These are phyloP conservation scores for Drosophila macrothrix DNA, from an alignment of 2,888 invertebrate genomes.

Conservation along the genomic window DNA sequence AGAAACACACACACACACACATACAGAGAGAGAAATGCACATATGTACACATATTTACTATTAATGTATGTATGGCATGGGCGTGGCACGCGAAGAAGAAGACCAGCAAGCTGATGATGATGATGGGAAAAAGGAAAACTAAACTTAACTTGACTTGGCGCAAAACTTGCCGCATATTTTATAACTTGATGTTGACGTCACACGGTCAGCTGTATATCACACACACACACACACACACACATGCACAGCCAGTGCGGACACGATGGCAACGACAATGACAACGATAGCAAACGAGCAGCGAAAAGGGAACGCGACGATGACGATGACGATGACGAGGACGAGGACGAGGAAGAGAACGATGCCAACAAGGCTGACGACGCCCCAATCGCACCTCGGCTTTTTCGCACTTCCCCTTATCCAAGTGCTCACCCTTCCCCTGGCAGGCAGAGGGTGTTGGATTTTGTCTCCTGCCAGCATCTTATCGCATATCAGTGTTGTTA, in stretches of 20 bases:
- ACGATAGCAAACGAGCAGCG: constrained; percentile 13
- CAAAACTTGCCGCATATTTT: constrained; percentile 75
- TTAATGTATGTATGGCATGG: constrained; percentile 53
- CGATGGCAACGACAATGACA: constrained; percentile 47
- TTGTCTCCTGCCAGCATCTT: constrained; percentile 44
- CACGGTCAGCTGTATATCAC: constrained; percentile 42
- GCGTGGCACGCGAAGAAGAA: constrained; percentile 62
- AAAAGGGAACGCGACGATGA: constrained; percentile 35
- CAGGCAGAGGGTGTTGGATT: not conserved
- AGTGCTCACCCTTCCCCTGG: not conserved
- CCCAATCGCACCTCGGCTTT: constrained; percentile 28
- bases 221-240: constrained; percentile 22
- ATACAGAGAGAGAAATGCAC: constrained; percentile 3
- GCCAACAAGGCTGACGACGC: constrained; percentile 36
- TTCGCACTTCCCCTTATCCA: not conserved
- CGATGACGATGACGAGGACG: constrained; percentile 11
- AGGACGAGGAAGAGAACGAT: constrained; percentile 2
- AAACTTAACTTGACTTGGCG: constrained; percentile 49
- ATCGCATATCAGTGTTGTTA: constrained; percentile 75
- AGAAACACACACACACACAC: constrained; percentile 1
- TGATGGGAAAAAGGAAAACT: constrained; percentile 21
- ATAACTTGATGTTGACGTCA: constrained; percentile 69
- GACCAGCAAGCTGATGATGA: constrained; percentile 2
- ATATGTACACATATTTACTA: constrained; percentile 7
- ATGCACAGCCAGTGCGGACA: constrained; percentile 21